Conservation (phyloP, 2,113 vertebrate genomes). For the Cochlearius cochlearius region DNA sequence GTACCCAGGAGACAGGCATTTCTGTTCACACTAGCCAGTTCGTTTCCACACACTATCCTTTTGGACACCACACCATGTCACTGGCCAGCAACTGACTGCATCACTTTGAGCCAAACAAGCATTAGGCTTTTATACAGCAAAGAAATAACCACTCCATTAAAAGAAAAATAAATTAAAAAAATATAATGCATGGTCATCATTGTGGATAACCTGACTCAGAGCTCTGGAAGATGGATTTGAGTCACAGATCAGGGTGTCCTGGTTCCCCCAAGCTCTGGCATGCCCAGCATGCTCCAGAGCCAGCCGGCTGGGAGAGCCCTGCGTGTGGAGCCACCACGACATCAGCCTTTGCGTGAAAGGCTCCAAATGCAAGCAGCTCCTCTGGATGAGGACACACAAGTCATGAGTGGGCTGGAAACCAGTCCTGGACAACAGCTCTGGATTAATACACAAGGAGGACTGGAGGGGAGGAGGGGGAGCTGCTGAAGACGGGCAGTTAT, state of each 20-base stretch:
- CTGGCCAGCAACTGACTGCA: neutral
- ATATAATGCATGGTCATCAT: neutral
- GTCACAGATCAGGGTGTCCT: neutral
- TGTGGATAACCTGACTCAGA: neutral
- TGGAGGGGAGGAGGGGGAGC: neutral
- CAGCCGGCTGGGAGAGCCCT: accelerated
- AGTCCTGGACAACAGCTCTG: constrained; percentile 8
- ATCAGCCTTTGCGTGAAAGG: neutral
- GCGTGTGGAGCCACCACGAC: neutral
- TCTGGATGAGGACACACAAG: neutral
- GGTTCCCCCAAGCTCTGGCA: neutral
- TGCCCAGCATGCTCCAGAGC: neutral
- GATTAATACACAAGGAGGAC: neutral
- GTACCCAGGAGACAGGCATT: neutral
- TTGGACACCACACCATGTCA: neutral
- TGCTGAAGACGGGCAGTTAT: constrained; percentile 32
- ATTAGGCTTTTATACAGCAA: neutral
- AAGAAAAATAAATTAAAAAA: neutral
- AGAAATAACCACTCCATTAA: neutral
- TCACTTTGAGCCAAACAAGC: neutral
- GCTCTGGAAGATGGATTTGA: neutral
- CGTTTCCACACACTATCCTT: neutral
- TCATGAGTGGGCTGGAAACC: constrained; percentile 21
- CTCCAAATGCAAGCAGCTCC: neutral
- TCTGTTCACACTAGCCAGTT: neutral